A percentile compares a stretch with the other conserved stretches of the same genome.
These are phyloP conservation scores for Eremophila alpestris DNA, from an alignment of 2,797 vertebrate species.

Conservation along the genomic window DNA sequence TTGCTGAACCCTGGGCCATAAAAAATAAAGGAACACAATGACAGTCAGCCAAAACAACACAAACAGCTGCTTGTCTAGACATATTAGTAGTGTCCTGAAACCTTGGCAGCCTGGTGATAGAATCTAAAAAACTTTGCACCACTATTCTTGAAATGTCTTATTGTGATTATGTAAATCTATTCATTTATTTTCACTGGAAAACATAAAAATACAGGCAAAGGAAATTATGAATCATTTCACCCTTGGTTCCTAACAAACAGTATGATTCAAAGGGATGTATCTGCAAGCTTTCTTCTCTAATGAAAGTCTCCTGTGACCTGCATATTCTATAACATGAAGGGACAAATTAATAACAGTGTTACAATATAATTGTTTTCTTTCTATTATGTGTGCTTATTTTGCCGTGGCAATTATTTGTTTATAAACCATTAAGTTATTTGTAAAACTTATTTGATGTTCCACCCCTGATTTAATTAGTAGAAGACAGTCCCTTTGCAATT, in stretches of 20 bases:
- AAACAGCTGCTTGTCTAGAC: constrained; percentile 62
- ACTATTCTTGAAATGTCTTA: neutral
- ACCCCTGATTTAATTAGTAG: constrained; percentile 26
- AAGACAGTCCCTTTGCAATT: constrained; percentile 28
- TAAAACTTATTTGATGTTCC: neutral
- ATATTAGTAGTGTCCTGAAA: constrained; percentile 29
- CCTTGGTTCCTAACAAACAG: neutral
- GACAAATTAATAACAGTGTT: constrained; percentile 27
- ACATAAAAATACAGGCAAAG: constrained; percentile 6
- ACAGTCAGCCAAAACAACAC: constrained; percentile 35
- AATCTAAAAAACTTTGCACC: neutral
- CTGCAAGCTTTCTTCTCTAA: neutral
- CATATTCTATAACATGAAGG: neutral
- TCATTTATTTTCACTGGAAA: constrained; percentile 44
- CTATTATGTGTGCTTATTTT: neutral
- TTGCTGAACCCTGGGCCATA: constrained; percentile 34
- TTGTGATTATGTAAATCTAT: constrained; percentile 25
- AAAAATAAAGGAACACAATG: constrained; percentile 17
- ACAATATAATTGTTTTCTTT: constrained; percentile 23
- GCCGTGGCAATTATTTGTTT: constrained; percentile 27
- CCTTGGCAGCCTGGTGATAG: neutral
- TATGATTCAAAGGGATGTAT: constrained; percentile 24
- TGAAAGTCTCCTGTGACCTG: constrained; percentile 1
- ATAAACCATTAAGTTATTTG: constrained; percentile 14
- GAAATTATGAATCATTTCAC: constrained; percentile 4